phyloP scores from a whole-genome alignment of 2,888 invertebrate genomes.

The Trissolcus japonicus region DNA sequence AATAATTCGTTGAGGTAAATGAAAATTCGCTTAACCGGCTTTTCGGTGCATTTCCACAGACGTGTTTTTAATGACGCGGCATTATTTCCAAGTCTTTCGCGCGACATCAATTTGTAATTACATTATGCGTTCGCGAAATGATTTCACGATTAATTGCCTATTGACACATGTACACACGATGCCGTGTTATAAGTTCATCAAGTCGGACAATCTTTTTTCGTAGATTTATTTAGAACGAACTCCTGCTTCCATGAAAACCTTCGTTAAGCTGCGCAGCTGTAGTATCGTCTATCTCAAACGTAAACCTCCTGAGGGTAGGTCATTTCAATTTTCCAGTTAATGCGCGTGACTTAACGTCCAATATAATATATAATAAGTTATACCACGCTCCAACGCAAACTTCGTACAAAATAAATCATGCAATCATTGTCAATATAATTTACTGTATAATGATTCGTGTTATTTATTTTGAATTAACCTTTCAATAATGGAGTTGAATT shows the following conservation, averaged over 20 bases:
- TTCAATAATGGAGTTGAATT: slow-evolving; percentile 25
- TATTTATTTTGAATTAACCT: slow-evolving; percentile 35
- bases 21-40: slow-evolving; percentile 52
- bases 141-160: slow-evolving; percentile 19
- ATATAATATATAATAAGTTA: slow-evolving; percentile 53
- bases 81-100: slow-evolving; percentile 45
- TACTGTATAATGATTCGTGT: slow-evolving; percentile 32
- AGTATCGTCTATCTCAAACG: slow-evolving; percentile 57
- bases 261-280: slow-evolving; percentile 48
- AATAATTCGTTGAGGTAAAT: slow-evolving; percentile 57
- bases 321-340: slow-evolving; percentile 61
- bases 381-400: slow-evolving; percentile 44
- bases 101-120: slow-evolving; percentile 34
- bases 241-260: slow-evolving; percentile 46
- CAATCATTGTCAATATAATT: slow-evolving; percentile 44
- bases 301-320: slow-evolving; percentile 59
- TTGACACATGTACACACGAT: slow-evolving; percentile 9
- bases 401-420: slow-evolving; percentile 38
- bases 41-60: slow-evolving; percentile 46
- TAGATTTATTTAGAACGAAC: slow-evolving; percentile 31
- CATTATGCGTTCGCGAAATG: slow-evolving; percentile 25
- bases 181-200: slow-evolving; percentile 11
- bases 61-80: slow-evolving; percentile 49
- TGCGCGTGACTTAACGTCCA: slow-evolving; percentile 57
- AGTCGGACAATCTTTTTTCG: slow-evolving; percentile 28